These are phyloP conservation scores for Chelonoidis abingdonii DNA, from an alignment of 2,113 vertebrate species.

Conservation along the genomic window DNA sequence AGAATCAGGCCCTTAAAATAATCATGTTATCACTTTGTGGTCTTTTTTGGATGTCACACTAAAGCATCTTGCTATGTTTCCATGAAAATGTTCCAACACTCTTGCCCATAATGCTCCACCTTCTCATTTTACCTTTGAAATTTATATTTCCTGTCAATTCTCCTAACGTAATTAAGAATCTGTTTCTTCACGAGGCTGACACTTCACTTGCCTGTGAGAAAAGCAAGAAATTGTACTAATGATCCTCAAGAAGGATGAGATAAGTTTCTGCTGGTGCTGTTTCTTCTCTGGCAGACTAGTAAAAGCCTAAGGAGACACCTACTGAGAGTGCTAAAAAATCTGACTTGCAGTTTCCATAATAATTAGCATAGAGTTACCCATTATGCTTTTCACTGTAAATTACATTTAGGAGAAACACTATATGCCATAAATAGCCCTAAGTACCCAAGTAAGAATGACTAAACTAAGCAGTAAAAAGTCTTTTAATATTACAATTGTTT, in stretches of 20 bases:
- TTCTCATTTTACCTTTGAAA: neutral
- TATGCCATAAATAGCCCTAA: neutral
- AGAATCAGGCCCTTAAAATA: neutral
- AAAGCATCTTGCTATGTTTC: neutral
- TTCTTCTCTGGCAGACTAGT: neutral
- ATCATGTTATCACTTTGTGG: accelerated
- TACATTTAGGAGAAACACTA: neutral
- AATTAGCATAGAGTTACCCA: neutral
- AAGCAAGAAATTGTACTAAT: neutral
- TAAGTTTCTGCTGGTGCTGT: neutral
- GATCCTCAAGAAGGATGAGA: neutral
- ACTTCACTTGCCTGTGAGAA: neutral
- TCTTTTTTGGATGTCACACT: neutral
- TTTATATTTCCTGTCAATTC: neutral
- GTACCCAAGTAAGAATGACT: neutral
- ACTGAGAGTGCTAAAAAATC: neutral
- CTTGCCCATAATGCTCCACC: neutral
- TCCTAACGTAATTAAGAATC: slow-evolving; percentile 3
- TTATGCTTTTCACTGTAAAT: neutral
- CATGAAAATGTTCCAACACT: neutral
- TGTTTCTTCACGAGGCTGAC: neutral
- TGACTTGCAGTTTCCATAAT: neutral
- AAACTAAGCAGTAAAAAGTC: neutral
- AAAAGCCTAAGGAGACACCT: neutral
- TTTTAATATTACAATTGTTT: neutral